Base-by-base conservation (phyloP, 2,797 vertebrate genomes). In the Hydrocynus forskahlii region DNA sequence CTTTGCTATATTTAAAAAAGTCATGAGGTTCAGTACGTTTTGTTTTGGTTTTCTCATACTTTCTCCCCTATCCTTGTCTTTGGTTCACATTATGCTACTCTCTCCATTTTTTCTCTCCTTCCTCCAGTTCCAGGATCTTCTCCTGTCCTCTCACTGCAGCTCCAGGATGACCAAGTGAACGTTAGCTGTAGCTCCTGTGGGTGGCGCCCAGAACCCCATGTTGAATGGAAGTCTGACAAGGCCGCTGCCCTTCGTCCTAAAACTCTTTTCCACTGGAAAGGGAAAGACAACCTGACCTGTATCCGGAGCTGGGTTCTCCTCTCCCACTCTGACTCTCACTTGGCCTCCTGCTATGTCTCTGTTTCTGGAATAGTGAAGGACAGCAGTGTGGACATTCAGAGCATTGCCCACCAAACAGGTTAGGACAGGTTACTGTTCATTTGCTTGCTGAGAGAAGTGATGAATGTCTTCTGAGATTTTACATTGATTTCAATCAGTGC, bases 121-220 rank as follows among this genome's bases (percentile, higher is more conserved):
- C 10, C 62, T 10, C 2, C 63, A 94, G 93, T 80, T 81, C 68
- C 12, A 1, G 92, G 93, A 60, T 48, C 12, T 5, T 0, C 21
- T 0, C 89, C 87, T 43, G 55, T 87, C 40, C 71, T 94, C 19
- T 87, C 89, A 16, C 17, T 67, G 0, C 69, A 70, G 85, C 60
- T 0, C 54, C 40, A 79, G 2, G 29, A 80, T 3, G 79, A 88
- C 52, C 17, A 1, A 21, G 0, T 87, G 40, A 93, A 92, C 8
- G 50, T 93, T 75, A 92, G 89, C 89, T 93, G 92, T 78, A 71
- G 83, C 60, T 92, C 93, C 76, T 78, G 82, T n/a, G 89, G 92
- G 17, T 94, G 93, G 92, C 72, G 82, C 73, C 93, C 93, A 21
- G 0, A 69, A 29, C 92, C 92, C 0, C 23, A 0, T 7, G 68